These are phyloP conservation scores for Rhinopithecus roxellana DNA, from an alignment of 2,113 vertebrate species.

Conservation along the genomic window DNA sequence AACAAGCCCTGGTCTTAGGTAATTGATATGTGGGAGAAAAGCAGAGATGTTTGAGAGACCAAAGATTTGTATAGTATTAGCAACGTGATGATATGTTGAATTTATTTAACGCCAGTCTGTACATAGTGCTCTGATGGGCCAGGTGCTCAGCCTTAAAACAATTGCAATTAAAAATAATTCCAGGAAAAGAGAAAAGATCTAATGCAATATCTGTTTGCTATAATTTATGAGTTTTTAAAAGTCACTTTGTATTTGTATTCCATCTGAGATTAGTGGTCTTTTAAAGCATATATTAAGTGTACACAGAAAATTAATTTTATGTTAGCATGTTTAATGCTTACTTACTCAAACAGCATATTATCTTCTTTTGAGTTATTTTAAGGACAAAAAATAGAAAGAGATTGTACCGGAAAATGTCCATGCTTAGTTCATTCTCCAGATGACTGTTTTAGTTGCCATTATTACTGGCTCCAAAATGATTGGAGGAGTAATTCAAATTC, in stretches of 20 bases:
- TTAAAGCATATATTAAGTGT: constrained; percentile 5
- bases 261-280: constrained; percentile 35
- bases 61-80: constrained; percentile 35
- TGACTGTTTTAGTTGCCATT: constrained; percentile 73
- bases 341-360: constrained; percentile 27
- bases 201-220: constrained; percentile 5
- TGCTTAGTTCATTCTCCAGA: constrained; percentile 61
- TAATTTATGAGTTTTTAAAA: not conserved
- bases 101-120: constrained; percentile 44
- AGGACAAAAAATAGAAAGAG: not conserved
- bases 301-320: constrained; percentile 18
- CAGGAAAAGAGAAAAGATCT: constrained; percentile 8
- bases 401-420: constrained; percentile 45
- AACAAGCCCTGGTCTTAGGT: constrained; percentile 50
- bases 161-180: constrained; percentile 51
- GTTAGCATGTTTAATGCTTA: constrained; percentile 45
- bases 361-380: constrained; percentile 39
- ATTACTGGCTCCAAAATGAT: constrained; percentile 62
- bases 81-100: not conserved
- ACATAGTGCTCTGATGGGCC: not conserved
- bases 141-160: constrained; percentile 19
- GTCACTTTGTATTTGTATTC: constrained; percentile 32
- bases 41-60: constrained; percentile 25
- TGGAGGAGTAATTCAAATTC: constrained; percentile 69
- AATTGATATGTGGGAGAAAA: constrained; percentile 9